Evolutionary conservation across 2,888 invertebrate genomes (phyloP).

Genomic region (Stegana nigrithorax): DNA sequence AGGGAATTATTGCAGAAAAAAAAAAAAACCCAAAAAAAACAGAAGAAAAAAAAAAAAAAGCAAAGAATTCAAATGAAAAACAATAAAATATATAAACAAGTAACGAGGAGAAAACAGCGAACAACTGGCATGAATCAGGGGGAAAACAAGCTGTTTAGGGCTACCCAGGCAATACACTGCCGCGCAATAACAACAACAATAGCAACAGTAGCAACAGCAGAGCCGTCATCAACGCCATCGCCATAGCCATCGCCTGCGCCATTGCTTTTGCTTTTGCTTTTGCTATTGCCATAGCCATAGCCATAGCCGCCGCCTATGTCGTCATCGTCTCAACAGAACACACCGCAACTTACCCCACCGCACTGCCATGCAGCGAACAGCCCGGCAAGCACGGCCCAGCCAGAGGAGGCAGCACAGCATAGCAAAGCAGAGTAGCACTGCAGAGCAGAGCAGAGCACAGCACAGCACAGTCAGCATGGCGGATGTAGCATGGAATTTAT

Average conservation of each 20-base stretch:
- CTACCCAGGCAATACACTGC: too few species aligned
- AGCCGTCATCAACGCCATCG: neutral
- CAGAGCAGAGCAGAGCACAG: conserved; percentile 21
- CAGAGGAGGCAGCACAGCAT: too few species aligned
- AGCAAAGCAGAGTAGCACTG: conserved; percentile 16
- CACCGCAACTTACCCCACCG: neutral
- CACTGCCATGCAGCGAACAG: neutral
- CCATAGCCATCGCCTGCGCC: too few species aligned
- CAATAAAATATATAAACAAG: neutral
- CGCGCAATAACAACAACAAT: conserved; percentile 40
- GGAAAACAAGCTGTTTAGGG: too few species aligned
- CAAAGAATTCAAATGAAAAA: neutral
- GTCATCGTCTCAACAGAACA: neutral
- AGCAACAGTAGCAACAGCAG: conserved; percentile 15
- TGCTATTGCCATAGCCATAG: too few species aligned
- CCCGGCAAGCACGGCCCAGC: too few species aligned
- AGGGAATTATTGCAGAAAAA: too few species aligned
- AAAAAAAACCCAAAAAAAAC: conserved; percentile 13
- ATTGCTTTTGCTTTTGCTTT: too few species aligned
- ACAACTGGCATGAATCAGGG: too few species aligned
- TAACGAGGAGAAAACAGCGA: neutral
- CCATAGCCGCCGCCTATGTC: too few species aligned
- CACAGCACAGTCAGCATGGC: conserved; percentile 53
- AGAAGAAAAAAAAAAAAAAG: neutral
- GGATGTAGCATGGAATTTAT: conserved; percentile 59